Percentiles rank a stretch among this genome's conserved stretches.
Evolutionary conservation across 1,140 invertebrate genomes (phyloP).

Genomic region (Zaprionus inermis): DNA sequence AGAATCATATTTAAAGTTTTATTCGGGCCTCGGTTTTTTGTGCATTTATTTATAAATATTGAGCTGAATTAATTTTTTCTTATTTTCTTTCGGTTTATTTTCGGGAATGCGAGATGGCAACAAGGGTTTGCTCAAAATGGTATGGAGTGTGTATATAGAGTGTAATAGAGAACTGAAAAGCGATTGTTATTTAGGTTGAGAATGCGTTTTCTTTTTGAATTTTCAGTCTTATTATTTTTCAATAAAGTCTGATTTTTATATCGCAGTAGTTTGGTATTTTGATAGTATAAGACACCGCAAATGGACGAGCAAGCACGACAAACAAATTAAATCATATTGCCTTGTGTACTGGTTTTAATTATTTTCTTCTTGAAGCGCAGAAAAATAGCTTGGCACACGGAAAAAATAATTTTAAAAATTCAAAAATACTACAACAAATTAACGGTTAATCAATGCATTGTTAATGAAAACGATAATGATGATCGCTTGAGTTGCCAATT

Average conservation of each 20-base stretch:
- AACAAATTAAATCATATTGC: conserved; percentile 16
- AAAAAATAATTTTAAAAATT: conserved; percentile 22
- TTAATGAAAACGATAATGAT: conserved; percentile 29
- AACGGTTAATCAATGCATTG: conserved; percentile 28
- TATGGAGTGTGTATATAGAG: conserved; percentile 20
- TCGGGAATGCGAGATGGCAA: conserved; percentile 5
- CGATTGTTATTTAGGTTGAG: conserved; percentile 34
- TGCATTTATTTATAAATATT: conserved; percentile 69
- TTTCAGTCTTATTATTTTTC: background rate
- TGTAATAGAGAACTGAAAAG: conserved; percentile 31
- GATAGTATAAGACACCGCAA: conserved; percentile 49
- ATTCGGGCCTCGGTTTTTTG: conserved; percentile 32
- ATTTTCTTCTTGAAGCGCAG: conserved; percentile 27
- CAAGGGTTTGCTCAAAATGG: conserved; percentile 17
- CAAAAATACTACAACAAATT: conserved; percentile 59
- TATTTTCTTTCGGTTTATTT: background rate
- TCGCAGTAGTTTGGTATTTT: conserved; percentile 13
- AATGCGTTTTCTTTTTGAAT: conserved; percentile 24
- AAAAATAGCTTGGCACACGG: conserved; percentile 48
- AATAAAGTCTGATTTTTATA: conserved; percentile 14
- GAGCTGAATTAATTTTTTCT: background rate
- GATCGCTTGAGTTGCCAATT: conserved; percentile 32
- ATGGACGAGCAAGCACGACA: conserved; percentile 52
- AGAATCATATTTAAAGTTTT: conserved; percentile 3
- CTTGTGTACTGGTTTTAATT: background rate